Percentiles rank a stretch among this genome's conserved stretches.
phyloP scores from a whole-genome alignment of 2,888 invertebrate species.

The Clistopyga incitator region DNA sequence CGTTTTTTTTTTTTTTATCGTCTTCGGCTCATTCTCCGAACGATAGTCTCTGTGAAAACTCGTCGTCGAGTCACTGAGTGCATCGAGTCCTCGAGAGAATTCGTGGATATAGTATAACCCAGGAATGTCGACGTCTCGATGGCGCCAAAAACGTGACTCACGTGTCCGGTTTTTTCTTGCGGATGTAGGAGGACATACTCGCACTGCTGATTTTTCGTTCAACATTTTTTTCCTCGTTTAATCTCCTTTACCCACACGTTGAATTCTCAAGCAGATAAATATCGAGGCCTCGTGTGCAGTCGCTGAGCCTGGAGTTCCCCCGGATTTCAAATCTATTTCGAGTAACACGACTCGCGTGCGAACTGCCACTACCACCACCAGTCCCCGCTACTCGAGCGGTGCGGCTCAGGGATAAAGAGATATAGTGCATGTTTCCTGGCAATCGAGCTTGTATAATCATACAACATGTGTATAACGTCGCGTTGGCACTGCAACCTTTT shows the following conservation, averaged over 20 bases:
- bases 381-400: not conserved
- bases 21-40: slow-evolving; percentile 1
- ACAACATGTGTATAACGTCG: slow-evolving; percentile 24
- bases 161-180: slow-evolving; percentile 51
- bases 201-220: slow-evolving; percentile 31
- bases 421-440: slow-evolving; percentile 36
- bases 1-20: not conserved
- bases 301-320: slow-evolving; percentile 13
- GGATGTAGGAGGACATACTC: not conserved
- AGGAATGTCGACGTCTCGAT: slow-evolving; percentile 43
- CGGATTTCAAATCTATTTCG: slow-evolving; percentile 38
- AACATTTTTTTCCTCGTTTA: slow-evolving; percentile 3
- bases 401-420: slow-evolving; percentile 11
- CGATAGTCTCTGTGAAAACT: slow-evolving; percentile 1
- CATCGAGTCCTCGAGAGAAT: slow-evolving; percentile 32
- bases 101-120: slow-evolving; percentile 34
- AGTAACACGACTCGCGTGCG: slow-evolving; percentile 13
- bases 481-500: slow-evolving; percentile 35
- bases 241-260: slow-evolving; percentile 3
- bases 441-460: slow-evolving; percentile 36
- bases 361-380: slow-evolving; percentile 10
- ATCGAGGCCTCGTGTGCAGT: slow-evolving; percentile 30
- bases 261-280: slow-evolving; percentile 39
- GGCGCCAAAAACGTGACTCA: slow-evolving; percentile 63
- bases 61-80: slow-evolving; percentile 17